These are phyloP conservation scores for Latheticus oryzae DNA, from an alignment of 2,888 invertebrate species.

Conservation along the genomic window DNA sequence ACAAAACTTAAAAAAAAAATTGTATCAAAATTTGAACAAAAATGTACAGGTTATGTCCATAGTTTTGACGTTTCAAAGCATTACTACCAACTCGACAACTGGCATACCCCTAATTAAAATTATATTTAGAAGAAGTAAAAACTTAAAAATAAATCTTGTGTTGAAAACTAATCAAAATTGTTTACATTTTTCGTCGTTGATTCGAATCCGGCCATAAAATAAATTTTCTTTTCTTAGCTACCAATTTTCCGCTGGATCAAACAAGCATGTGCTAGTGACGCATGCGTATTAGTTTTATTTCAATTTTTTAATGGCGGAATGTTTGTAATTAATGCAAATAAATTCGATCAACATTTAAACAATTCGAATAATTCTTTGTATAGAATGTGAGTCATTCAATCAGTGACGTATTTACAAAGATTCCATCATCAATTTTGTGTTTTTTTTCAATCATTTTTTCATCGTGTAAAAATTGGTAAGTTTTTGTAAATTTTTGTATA, in stretches of 20 bases:
- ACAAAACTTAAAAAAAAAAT: constrained; percentile 9
- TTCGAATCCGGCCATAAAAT: constrained; percentile 10
- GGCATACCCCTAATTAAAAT: background rate
- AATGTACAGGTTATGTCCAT: constrained; percentile 32
- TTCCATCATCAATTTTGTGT: too few species aligned
- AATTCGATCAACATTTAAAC: constrained; percentile 9
- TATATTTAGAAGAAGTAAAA: too few species aligned
- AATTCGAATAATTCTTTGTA: constrained; percentile 27
- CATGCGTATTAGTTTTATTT: constrained; percentile 11
- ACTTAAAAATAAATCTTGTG: too few species aligned
- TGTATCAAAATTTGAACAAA: constrained; percentile 24
- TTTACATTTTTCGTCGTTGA: constrained; percentile 9
- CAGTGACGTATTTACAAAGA: too few species aligned
- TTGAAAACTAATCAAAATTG: constrained; percentile 24
- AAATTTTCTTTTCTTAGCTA: constrained; percentile 10
- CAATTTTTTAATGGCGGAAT: constrained; percentile 32
- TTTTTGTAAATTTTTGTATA: too few species aligned
- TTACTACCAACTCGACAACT: constrained; percentile 9
- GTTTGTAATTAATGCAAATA: constrained; percentile 34
- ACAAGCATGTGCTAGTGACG: constrained; percentile 21
- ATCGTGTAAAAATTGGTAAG: too few species aligned
- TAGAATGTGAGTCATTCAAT: too few species aligned
- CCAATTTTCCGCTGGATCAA: constrained; percentile 22
- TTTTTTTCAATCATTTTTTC: too few species aligned
- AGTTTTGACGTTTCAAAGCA: constrained; percentile 5